These are phyloP conservation scores for Brenthis hecate DNA, from an alignment of 2,888 invertebrate genomes.

Conservation along the genomic window DNA sequence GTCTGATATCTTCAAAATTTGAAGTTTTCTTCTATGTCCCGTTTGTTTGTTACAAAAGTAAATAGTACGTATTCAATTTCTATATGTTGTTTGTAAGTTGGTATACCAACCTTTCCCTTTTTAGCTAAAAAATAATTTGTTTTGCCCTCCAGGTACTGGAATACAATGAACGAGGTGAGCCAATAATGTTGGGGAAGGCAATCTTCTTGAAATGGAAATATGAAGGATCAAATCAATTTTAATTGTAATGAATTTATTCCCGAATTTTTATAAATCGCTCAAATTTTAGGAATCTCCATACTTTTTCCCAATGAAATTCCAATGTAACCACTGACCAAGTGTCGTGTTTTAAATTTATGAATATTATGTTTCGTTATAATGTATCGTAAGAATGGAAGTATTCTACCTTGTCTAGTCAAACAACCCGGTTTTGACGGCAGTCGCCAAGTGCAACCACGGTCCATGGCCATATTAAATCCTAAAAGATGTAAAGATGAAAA, in stretches of 20 bases:
- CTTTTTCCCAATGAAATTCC: slow-evolving; percentile 40
- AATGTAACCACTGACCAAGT: slow-evolving; percentile 48
- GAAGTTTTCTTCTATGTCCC: not conserved
- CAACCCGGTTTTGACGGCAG: slow-evolving; percentile 42
- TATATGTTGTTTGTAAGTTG: not conserved
- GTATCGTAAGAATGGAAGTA: slow-evolving; percentile 37
- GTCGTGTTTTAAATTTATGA: slow-evolving; percentile 42
- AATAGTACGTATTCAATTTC: not conserved
- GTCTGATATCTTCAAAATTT: too few species aligned
- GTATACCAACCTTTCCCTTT: too few species aligned
- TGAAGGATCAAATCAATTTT: slow-evolving; percentile 33
- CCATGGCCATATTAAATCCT: slow-evolving; percentile 38
- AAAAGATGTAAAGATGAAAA: slow-evolving; percentile 26
- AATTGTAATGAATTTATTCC: slow-evolving; percentile 42
- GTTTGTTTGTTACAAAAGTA: not conserved
- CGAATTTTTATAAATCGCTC: slow-evolving; percentile 57
- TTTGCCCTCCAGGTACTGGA: slow-evolving; percentile 56
- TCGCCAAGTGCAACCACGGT: slow-evolving; percentile 36
- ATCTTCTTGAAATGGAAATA: slow-evolving; percentile 32
- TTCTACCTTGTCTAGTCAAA: slow-evolving; percentile 43
- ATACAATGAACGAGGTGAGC: slow-evolving; percentile 57
- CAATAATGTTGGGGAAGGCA: slow-evolving; percentile 48
- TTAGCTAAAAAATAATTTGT: not conserved
- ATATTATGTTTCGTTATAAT: slow-evolving; percentile 38
- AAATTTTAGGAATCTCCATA: slow-evolving; percentile 57